These are phyloP conservation scores for Andrena hattorfiana DNA, from an alignment of 2,888 invertebrate genomes.

Conservation along the genomic window DNA sequence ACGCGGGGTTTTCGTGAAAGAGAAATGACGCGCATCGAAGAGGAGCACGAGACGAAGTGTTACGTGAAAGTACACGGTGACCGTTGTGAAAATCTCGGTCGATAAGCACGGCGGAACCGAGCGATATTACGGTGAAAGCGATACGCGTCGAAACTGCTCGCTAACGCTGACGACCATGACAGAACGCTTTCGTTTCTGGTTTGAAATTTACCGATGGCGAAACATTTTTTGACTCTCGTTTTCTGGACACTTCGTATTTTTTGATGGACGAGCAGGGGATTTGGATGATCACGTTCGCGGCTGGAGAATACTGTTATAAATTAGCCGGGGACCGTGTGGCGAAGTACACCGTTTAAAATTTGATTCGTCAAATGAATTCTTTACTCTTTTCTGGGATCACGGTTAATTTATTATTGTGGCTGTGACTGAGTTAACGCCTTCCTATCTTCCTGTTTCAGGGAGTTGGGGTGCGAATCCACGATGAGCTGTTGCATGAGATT, in stretches of 20 bases:
- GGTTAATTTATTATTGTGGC: no score
- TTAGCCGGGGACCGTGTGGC: neutral
- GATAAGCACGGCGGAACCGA: slow-evolving; percentile 63
- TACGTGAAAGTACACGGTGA: slow-evolving; percentile 66
- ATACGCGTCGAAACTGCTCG: slow-evolving; percentile 45
- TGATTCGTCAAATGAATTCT: no score
- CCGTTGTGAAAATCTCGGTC: slow-evolving; percentile 65
- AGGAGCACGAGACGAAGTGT: slow-evolving; percentile 49
- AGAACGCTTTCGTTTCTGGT: slow-evolving; percentile 55
- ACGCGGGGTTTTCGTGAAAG: slow-evolving; percentile 56
- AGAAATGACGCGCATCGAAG: slow-evolving; percentile 63
- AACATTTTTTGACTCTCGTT: slow-evolving; percentile 24
- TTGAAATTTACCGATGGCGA: slow-evolving; percentile 40
- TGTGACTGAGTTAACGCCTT: no score
- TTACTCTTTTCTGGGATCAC: no score
- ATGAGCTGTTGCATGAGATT: no score
- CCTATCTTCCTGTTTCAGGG: no score
- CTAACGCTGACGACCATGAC: slow-evolving; percentile 20
- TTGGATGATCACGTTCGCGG: neutral
- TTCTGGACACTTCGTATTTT: slow-evolving; percentile 5
- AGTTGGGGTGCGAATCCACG: no score
- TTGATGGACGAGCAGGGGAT: neutral
- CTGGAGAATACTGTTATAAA: slow-evolving; percentile 24
- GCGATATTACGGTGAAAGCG: slow-evolving; percentile 70
- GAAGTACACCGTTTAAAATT: no score